Conservation (phyloP, 2,888 invertebrate species). For the Synergus japonicus region DNA sequence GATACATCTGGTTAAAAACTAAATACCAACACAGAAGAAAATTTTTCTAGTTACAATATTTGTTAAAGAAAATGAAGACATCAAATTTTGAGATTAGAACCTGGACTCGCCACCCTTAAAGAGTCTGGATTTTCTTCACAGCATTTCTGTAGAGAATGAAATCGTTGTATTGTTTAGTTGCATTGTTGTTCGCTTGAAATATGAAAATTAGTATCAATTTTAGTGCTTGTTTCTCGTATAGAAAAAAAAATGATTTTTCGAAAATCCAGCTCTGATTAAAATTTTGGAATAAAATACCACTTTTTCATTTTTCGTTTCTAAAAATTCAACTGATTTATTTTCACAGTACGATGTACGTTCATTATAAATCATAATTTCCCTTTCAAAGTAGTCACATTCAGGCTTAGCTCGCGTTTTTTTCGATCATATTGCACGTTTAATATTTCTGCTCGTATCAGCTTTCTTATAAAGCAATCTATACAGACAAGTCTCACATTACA, state of each 20-base stretch:
- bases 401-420: not conserved
- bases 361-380: not conserved
- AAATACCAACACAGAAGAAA: too few relatives aligned
- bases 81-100: too few relatives aligned
- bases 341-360: not conserved
- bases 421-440: constrained; percentile 20
- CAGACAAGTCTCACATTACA: constrained; percentile 27
- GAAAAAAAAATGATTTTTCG: not conserved
- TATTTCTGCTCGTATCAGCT: constrained; percentile 31
- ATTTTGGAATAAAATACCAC: not conserved
- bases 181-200: not conserved
- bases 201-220: not conserved
- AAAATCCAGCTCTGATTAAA: constrained; percentile 5
- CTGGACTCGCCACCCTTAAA: not conserved
- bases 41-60: too few relatives aligned
- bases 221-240: not conserved
- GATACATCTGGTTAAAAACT: too few relatives aligned
- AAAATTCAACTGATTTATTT: not conserved
- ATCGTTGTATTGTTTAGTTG: not conserved
- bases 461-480: constrained; percentile 2
- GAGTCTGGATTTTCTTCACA: not conserved
- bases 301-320: not conserved
- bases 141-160: not conserved
- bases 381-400: not conserved
- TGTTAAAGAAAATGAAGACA: too few relatives aligned